Evolutionary conservation across 2,888 invertebrate species (phyloP), one percentile per base, ranked within the genome.

Genomic region (Pandemis cinnamomeana): DNA sequence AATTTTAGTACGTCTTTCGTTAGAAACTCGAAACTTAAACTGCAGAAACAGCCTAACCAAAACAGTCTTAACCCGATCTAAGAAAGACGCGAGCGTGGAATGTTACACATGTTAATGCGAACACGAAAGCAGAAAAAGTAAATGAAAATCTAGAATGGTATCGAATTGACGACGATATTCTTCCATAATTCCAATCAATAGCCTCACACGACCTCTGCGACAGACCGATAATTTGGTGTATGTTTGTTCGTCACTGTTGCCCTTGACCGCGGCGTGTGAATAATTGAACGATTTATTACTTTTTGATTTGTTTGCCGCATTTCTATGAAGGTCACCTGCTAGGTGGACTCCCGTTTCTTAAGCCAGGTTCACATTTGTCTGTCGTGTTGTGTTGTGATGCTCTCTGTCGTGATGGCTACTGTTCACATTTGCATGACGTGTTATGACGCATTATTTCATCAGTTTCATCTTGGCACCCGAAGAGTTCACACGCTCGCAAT

Each of bases 221-320:
- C 53, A 55, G 15, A 20, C 58, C 27, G 27, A 27, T 27, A 20
- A 20, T 55, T 15, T 55, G 15, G 53, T 15, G 15, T 15, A n/a
- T 53, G 60, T 66, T 64, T 70, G 73, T 64, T 61, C 58, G 48
- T 55, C 63, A 7, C 13, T 5, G 13, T 15, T 69, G 77, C 71
- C 80, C 80, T 80, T 80, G 79, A 78, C 80, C 78, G 75, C 58
- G 8, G 53, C 58, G 60, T 71, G 60, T 77, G 72, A 78, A 78
- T 80, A 77, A 78, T 72, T 75, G 67, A 79, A 71, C 69, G 68
- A 71, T 79, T 78, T 75, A 74, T 77, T 74, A 68, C 72, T 76
- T 71, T 78, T 78, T 77, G 73, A 76, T 77, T 78, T 75, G 76
- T 71, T 75, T 70, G 44, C 48, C n/a, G 42, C 27, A 27, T 55